Evolutionary conservation across 2,888 invertebrate genomes (phyloP), one percentile per base, ranked within the genome.

Genomic region (Temnothorax unifasciatus): DNA sequence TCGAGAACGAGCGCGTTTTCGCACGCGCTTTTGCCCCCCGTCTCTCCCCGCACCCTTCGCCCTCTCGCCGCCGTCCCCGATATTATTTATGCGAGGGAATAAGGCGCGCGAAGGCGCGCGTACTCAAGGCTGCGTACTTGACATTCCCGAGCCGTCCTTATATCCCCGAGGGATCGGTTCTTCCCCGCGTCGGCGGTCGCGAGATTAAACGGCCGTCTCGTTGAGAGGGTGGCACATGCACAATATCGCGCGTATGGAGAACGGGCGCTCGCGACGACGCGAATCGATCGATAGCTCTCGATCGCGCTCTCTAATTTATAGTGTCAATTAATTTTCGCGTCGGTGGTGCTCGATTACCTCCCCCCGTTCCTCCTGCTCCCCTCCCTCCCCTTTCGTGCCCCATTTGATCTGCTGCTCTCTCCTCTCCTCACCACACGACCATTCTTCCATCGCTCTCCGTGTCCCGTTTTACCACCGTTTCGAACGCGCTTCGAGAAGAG

Each of bases 251-350:
- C 57, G 47, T 81, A 81, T 71, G 79, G 71, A 81, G 59, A 71
- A 59, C 47, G 59, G 41, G 11, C 13, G 61, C 21, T 77, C 68
- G 59, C 59, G 79, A 81, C 79, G 79, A 81, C 71, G 71, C 79
- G 71, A 21, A 81, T 81, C 79, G 79, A 79, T 79, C 79, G 79
- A 81, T 59, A 6, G 79, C 68, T 59, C 92, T 92, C 93, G 93
- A 94, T 93, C 93, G 94, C 93, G 92, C 92, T 92, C 93, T 93
- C 93, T 94, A 93, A 94, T 94, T 94, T 94, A 94, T 94, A 93
- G 94, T 93, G 93, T 93, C 93, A 93, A 93, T 94, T 94, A 94
- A 94, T 94, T 94, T 92, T 87, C 92, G 91, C 92, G 92, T 90
- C 92, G 89, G 83, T 86, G 61, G 66, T 81, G 59, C 64, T 63